Evolutionary conservation across 2,797 vertebrate species (phyloP), one percentile per base, ranked within the genome.

Genomic region (Decapterus maruadsi): DNA sequence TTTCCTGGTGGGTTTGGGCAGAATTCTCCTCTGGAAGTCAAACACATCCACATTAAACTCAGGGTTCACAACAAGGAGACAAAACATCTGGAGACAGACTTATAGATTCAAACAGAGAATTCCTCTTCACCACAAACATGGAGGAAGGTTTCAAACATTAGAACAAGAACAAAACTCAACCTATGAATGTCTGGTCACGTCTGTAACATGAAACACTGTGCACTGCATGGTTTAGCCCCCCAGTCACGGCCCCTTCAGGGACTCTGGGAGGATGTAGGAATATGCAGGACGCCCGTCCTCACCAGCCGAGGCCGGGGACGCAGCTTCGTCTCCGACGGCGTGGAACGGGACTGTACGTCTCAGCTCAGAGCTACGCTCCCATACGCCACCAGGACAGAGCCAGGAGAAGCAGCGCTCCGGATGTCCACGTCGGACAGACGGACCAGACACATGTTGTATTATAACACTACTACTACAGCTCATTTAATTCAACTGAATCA

Each of bases 1-100:
- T 97, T 99, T 99, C 90, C 98, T 96, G 85, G 98, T 99, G 88
- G 98, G 98, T 85, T 99, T 99, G 65, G 98, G 98, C 89, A 99
- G 94, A 94, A 99, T 99, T 93, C 98, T 97, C 90, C 98, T 98
- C 98, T 99, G 88, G 42, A 92, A 88, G 31, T 38, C 6, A 66
- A 74, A 3, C 57, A 5, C 0, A 62, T 17, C 0, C 3, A n/a
- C 13, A 1, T 82, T 73, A 67, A n/a, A 2, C 4, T 8, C 36
- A 40, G 2, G 8, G 38, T 19, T 43, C 31, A 34, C 31, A 2
- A 54, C 26, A 26, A 26, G 26, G 26, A 26, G 26, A 26, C 26
- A 26, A 26, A 0, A 58, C 43, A 48, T 16, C 20, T 14, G 0
- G 31, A 34, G 31, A 34, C 6, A 34, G 1, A 34, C 31, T 34